Evolutionary conservation across 1,140 invertebrate genomes (phyloP), one percentile per base, ranked within the genome.

Genomic region (Aphis gossypii): DNA sequence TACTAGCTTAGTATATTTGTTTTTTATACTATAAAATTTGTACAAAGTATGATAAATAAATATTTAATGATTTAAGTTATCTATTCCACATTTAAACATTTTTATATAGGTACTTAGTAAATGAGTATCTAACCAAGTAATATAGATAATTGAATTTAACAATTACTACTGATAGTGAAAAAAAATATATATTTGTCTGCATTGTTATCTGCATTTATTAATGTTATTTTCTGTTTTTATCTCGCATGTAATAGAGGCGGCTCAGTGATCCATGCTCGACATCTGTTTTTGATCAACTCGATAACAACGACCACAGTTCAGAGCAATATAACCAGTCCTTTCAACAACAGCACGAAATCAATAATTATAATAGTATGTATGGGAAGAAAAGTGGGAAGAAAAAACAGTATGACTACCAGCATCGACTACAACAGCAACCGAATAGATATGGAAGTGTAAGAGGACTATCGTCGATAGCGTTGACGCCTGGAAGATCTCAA

Each of bases 201-300:
- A 68, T 68, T 68, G 4, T 54, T 54, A 54, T 0, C 30, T 60
- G 7, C 56, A 25, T 60, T 8, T 30, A 60, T 86, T 46, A 9
- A 46, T 46, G 38, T 21, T 41, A 38, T 76, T 82, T 20, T 82
- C 6, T 82, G 76, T 38, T 82, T 82, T 21, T 9, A 83, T 38
- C 5, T 38, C 20, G 7, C 7, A 23, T 20, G 23, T 20, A 38
- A 54, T 35, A 90, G 89, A 60, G 89, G 41, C 89, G 89, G 9
- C 89, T 90, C 38, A 90, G 89, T 41, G 89, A 90, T 18, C 89
- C 89, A 18, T 90, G 89, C 8, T 90, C 89, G 25, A 90, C 54
- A 18, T 90, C 89, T 14, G 56, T 60, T 20, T 90, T 46, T 18
- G 89, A 90, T n/a, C 51, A 35, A 35, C 35, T 54, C 14, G 86